A percentile compares a stretch with the other conserved stretches of the same genome.
phyloP scores from a whole-genome alignment of 2,113 vertebrate genomes.

The Crotophaga sulcirostris region DNA sequence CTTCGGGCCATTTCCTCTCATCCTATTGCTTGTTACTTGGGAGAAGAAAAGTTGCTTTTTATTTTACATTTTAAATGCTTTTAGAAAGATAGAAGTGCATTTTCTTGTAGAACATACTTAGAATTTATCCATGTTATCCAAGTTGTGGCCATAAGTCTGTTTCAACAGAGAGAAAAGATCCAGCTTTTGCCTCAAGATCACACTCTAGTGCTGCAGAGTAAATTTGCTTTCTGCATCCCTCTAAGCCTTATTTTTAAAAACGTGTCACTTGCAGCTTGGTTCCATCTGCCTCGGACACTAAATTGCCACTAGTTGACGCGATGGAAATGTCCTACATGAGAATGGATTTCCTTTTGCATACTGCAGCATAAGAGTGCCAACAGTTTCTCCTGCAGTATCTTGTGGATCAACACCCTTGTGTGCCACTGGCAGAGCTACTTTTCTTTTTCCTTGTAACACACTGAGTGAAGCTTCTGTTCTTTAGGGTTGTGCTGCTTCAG shows the following conservation, averaged over 20 bases:
- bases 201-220: neutral
- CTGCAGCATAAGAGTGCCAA: neutral
- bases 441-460: neutral
- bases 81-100: neutral
- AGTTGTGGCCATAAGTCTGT: neutral
- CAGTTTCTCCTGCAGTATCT: neutral
- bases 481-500: neutral
- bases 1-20: no score
- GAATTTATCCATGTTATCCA: neutral
- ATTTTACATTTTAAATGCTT: neutral
- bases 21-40: no score
- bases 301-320: accelerated
- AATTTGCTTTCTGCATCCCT: neutral
- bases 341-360: neutral
- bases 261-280: neutral
- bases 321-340: neutral
- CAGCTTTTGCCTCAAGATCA: neutral
- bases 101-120: neutral
- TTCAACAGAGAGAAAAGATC: neutral
- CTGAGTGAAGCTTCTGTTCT: neutral
- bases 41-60: neutral
- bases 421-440: neutral
- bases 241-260: neutral
- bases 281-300: neutral
- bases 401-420: neutral